Percentiles rank a stretch among this genome's conserved stretches.
phyloP scores from a whole-genome alignment of 2,113 vertebrate species.

The Lepidothrix coronata region DNA sequence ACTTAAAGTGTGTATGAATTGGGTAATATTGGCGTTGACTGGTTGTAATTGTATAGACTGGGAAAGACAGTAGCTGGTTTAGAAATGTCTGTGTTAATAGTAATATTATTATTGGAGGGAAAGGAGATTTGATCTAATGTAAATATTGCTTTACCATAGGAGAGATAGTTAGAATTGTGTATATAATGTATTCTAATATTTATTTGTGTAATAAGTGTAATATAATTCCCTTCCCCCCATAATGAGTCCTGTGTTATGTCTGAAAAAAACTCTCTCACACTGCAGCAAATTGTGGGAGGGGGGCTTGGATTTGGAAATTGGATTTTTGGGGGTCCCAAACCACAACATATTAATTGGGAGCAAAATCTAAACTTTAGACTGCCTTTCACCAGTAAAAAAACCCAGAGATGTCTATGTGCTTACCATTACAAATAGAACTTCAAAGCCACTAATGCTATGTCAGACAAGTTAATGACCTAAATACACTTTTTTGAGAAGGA shows the following conservation, averaged over 20 bases:
- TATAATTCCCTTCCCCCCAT: too few relatives aligned
- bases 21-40: not conserved
- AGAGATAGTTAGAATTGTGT: too few relatives aligned
- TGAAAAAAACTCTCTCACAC: too few relatives aligned
- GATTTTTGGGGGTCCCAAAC: too few relatives aligned
- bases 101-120: not conserved
- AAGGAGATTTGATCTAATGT: too few relatives aligned
- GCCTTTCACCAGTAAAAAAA: not conserved
- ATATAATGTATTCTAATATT: too few relatives aligned
- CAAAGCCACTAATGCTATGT: not conserved
- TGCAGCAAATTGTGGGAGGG: too few relatives aligned
- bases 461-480: conserved; percentile 21
- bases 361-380: not conserved
- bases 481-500: not conserved
- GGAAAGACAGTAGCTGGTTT: not conserved
- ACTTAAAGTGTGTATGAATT: not conserved
- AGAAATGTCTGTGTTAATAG: not conserved
- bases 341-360: not conserved
- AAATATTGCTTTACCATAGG: too few relatives aligned
- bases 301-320: too few relatives aligned
- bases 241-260: too few relatives aligned
- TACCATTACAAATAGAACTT: not conserved
- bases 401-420: not conserved
- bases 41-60: not conserved
- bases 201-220: too few relatives aligned